Evolutionary conservation across 2,797 vertebrate species (phyloP), one percentile per base, ranked within the genome.

Genomic region (Synaphobranchus kaupii): DNA sequence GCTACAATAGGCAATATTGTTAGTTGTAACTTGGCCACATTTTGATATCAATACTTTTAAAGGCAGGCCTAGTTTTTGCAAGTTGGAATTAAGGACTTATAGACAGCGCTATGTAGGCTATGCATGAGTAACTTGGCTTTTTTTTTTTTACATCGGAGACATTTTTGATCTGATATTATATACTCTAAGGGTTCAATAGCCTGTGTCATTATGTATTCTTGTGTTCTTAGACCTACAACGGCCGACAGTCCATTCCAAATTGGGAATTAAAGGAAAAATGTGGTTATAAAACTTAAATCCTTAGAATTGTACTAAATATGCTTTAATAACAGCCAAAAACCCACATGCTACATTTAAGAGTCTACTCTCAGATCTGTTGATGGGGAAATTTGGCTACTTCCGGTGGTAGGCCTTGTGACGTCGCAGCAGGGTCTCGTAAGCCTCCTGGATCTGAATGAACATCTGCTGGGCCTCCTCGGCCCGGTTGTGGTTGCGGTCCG

Each of bases 361-460:
- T 50, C 54, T 48, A 22, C 47, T 25, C 9, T 25, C 9, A 44
- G n/a, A 71, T 84, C 13, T 81, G 48, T 34, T 78, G 1, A 28
- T 84, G 56, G 13, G 7, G 17, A 56, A 34, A 17, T 90, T 10
- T 0, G 60, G 60, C 60, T 94, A 95, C 88, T 84, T 91, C 83
- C 90, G 92, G 48, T 89, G 90, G 48, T 52, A 47, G 84, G 93
- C 92, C 86, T 88, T 95, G 92, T 95, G 93, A 80, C 92, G 92
- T 44, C n/a, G 89, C 0, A 92, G 89, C 82, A 98, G 94, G 78
- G 95, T 92, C 91, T 98, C 95, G 86, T 98, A 98, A 0, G 97
- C 98, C 44, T 97, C 95, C 34, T 97, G 95, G 87, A 99, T 95
- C 93, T 97, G 95, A 88, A 98, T 89, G 89, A 98, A 98, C 91